Evolutionary conservation across 2,888 invertebrate species (phyloP), one percentile per base, ranked within the genome.

Genomic region (Phyllotreta cruciferae): DNA sequence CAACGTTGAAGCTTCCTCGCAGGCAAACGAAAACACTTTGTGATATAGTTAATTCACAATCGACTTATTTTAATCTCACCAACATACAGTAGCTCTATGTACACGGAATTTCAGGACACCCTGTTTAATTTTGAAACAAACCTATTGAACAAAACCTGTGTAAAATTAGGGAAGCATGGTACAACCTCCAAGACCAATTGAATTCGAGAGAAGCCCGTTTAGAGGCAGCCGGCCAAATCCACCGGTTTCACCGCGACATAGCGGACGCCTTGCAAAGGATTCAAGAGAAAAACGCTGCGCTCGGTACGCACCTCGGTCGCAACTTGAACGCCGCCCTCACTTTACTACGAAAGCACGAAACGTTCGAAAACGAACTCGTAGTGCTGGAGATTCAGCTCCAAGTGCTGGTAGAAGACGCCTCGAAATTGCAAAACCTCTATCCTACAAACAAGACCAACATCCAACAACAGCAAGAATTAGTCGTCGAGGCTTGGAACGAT

Each of bases 221-320:
- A 41, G 90, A 91, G 77, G 98, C 96, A 0, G 98, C 98, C 0
- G 97, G 94, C 7, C 96, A 98, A 83, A 95, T 98, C 70, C 98
- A 98, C 82, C 88, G 96, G 60, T 98, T 97, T 86, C 98, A 98
- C 82, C 88, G 97, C 57, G 98, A 98, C 81, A 95, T 93, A 1
- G 93, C 92, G 14, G 97, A 98, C 77, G 92, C 96, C 1, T 81
- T 95, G 6, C 90, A 93, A 42, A 85, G 97, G 24, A 96, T 95
- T 42, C 93, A 92, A 71, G 96, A 95, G 79, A 95, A 96, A 77
- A 89, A 92, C 67, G 91, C 92, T 0, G 91, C 90, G 2, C 87
- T 98, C 44, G 92, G 93, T 0, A 90, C 90, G 0, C 92, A 93
- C 69, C 64, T 85, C 73, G 91, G 91, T 6, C 85, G 93, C 52